These are phyloP conservation scores for Sarcophaga peregrina DNA, from an alignment of 1,140 invertebrate genomes.

Conservation along the genomic window DNA sequence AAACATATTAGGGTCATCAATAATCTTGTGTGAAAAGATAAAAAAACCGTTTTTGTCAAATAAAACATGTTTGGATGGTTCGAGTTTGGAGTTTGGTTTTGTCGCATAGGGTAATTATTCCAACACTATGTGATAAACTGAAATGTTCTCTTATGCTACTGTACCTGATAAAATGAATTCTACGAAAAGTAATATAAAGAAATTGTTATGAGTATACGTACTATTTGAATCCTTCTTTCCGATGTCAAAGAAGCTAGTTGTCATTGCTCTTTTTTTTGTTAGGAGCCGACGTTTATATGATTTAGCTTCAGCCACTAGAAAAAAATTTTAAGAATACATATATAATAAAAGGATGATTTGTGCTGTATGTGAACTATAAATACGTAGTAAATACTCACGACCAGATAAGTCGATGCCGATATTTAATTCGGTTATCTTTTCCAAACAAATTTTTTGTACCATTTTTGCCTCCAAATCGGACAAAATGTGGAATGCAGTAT, in stretches of 20 bases:
- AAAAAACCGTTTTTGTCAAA: too few relatives aligned
- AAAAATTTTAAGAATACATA: too few relatives aligned
- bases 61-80: too few relatives aligned
- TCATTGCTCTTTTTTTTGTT: constrained; percentile 84
- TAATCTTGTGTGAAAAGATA: too few relatives aligned
- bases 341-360: too few relatives aligned
- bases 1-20: too few relatives aligned
- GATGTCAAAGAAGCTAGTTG: constrained; percentile 85
- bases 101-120: too few relatives aligned
- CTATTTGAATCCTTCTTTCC: constrained; percentile 76
- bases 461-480: constrained; percentile 84
- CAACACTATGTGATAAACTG: too few relatives aligned
- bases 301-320: constrained; percentile 68
- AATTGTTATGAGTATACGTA: constrained; percentile 67
- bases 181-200: not conserved
- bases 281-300: constrained; percentile 78
- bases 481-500: constrained; percentile 78
- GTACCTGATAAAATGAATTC: too few relatives aligned
- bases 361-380: too few relatives aligned
- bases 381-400: constrained; percentile 52
- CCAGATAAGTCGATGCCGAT: constrained; percentile 78
- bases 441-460: constrained; percentile 84
- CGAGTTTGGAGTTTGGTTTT: too few relatives aligned
- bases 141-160: too few relatives aligned
- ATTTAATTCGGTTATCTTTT: constrained; percentile 88